Evolutionary conservation across 2,113 vertebrate species (phyloP).

Genomic region (Gulo gulo): DNA sequence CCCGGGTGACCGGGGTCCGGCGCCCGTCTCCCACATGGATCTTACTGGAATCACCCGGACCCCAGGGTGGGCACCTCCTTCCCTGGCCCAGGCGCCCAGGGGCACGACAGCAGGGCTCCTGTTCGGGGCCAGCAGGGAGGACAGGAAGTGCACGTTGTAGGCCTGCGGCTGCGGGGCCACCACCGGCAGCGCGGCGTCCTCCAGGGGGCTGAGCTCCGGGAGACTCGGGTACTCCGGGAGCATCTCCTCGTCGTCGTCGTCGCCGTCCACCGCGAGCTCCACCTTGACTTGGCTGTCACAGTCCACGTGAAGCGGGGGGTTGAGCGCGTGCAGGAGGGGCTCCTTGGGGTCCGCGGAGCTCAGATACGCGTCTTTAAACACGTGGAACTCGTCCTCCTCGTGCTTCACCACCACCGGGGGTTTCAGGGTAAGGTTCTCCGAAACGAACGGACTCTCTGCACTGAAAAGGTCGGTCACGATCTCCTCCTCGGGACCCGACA

Average conservation of each 20-base stretch:
- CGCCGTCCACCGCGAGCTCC: neutral
- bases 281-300: slow-evolving; percentile 10
- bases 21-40: rapidly evolving
- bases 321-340: slow-evolving; percentile 46
- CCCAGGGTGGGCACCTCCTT: slow-evolving; percentile 48
- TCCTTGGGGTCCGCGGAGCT: neutral
- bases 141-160: slow-evolving; percentile 62
- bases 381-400: neutral
- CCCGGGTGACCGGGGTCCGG: rapidly evolving
- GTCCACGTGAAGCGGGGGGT: neutral
- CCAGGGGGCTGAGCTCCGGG: slow-evolving; percentile 37
- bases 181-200: neutral
- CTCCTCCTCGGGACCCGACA: slow-evolving; percentile 52
- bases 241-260: neutral
- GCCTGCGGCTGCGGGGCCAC: neutral
- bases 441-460: neutral
- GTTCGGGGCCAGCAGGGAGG: slow-evolving; percentile 58
- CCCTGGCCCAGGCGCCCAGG: slow-evolving; percentile 50
- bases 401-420: neutral
- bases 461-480: slow-evolving; percentile 59
- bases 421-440: slow-evolving; percentile 31
- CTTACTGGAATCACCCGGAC: slow-evolving; percentile 77
- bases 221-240: slow-evolving; percentile 46
- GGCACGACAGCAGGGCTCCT: neutral
- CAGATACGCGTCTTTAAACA: slow-evolving; percentile 61